A percentile compares a stretch with the other conserved stretches of the same genome.
These are phyloP conservation scores for Globia sparganii DNA, from an alignment of 2,888 invertebrate genomes.

Conservation along the genomic window DNA sequence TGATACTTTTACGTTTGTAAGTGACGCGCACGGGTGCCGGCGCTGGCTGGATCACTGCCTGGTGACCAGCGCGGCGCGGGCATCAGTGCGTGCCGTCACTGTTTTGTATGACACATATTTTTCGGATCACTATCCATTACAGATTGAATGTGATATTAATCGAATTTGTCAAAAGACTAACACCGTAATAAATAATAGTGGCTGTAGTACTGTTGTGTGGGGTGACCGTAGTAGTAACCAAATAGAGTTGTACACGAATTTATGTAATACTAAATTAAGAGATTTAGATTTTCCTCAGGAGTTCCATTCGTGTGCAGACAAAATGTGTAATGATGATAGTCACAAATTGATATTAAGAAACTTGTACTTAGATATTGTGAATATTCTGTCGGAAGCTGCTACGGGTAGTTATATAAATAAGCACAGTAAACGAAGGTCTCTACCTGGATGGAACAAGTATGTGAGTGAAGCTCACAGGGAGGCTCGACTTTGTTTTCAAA, in stretches of 20 bases:
- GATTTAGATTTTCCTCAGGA: not conserved
- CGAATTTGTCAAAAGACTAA: conserved; percentile 1
- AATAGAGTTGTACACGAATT: conserved; percentile 1
- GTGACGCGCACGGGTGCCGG: conserved; percentile 12
- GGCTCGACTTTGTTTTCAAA: not conserved
- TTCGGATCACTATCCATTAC: conserved; percentile 21
- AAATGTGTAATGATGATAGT: not conserved
- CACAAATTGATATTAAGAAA: not conserved
- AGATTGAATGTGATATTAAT: conserved; percentile 17
- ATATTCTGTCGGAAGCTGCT: not conserved
- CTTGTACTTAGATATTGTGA: not conserved
- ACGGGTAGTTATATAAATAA: not conserved
- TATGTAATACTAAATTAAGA: conserved; percentile 1
- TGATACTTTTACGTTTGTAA: not conserved
- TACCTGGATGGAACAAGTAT: conserved; percentile 8
- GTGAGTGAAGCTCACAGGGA: conserved; percentile 1
- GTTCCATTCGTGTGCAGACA: too few species aligned
- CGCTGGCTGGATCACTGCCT: conserved; percentile 19
- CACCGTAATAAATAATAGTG: conserved; percentile 9
- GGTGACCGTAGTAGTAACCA: conserved; percentile 12
- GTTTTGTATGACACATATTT: conserved; percentile 16
- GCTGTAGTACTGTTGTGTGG: not conserved
- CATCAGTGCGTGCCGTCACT: not conserved
- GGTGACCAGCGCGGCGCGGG: conserved; percentile 6
- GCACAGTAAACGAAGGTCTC: not conserved